Conservation (phyloP, 1,140 invertebrate genomes). For the Macrobrachium rosenbergii region DNA sequence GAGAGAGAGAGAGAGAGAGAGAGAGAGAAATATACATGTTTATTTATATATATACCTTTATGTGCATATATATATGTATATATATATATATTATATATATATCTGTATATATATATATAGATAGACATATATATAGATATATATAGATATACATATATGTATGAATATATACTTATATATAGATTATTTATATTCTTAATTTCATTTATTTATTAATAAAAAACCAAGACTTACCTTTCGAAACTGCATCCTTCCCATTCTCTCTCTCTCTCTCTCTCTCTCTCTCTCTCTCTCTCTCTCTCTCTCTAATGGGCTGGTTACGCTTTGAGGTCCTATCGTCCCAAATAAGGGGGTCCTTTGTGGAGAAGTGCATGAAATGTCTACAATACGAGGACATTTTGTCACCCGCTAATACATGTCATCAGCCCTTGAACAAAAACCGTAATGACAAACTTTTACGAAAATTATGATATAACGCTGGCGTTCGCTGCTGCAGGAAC, state of each 20-base stretch:
- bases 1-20: too few species aligned
- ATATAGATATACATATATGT: too few species aligned
- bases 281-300: slow-evolving; percentile 3
- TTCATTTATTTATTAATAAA: too few species aligned
- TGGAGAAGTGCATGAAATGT: slow-evolving; percentile 26
- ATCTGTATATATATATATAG: slow-evolving; percentile 12
- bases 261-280: slow-evolving; percentile 30
- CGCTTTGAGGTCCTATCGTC: slow-evolving; percentile 31
- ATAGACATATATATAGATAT: too few species aligned
- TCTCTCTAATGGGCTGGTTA: slow-evolving; percentile 28
- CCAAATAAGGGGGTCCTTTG: slow-evolving; percentile 31
- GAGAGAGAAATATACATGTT: neutral
- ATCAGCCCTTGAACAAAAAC: neutral
- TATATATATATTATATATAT: slow-evolving; percentile 10
- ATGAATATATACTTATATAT: too few species aligned
- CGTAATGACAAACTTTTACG: too few species aligned
- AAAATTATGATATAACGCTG: too few species aligned
- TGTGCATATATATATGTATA: slow-evolving; percentile 10
- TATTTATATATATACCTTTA: slow-evolving; percentile 6
- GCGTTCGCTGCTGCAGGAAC: too few species aligned
- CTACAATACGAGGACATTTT: slow-evolving; percentile 25
- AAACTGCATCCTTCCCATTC: neutral
- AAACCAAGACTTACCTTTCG: too few species aligned
- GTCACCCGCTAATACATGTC: slow-evolving; percentile 35
- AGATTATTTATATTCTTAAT: too few species aligned